These are phyloP conservation scores for Toxonevra muliebris DNA, from an alignment of 2,888 invertebrate species.

Conservation along the genomic window DNA sequence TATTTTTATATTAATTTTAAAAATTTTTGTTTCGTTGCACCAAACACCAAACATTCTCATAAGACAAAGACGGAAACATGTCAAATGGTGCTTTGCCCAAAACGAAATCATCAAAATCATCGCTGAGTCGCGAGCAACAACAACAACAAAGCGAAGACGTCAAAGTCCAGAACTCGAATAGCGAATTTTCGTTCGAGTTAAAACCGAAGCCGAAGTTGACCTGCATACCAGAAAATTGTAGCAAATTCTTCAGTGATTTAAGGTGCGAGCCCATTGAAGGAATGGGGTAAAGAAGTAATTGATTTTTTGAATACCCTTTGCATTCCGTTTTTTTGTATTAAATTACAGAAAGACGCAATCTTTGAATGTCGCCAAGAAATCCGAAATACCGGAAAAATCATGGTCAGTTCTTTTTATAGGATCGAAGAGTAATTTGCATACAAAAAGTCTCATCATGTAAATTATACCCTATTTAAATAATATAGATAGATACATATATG, in stretches of 20 bases:
- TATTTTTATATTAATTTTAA: constrained; percentile 2
- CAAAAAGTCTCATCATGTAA: constrained; percentile 33
- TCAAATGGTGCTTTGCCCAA: constrained; percentile 39
- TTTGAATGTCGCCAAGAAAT: constrained; percentile 32
- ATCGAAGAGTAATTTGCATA: constrained; percentile 33
- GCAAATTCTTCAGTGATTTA: constrained; percentile 34
- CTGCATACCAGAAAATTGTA: constrained; percentile 42
- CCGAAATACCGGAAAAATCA: constrained; percentile 38
- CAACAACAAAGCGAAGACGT: constrained; percentile 15
- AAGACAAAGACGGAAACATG: constrained; percentile 32
- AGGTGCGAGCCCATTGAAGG: constrained; percentile 26
- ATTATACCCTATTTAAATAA: not conserved
- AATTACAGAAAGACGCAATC: constrained; percentile 39
- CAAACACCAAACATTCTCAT: not conserved
- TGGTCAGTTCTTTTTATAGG: constrained; percentile 43
- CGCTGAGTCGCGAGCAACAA: constrained; percentile 10
- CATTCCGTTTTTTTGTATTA: not conserved
- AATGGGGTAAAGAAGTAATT: not conserved
- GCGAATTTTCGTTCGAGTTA: constrained; percentile 41
- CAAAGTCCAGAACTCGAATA: constrained; percentile 30
- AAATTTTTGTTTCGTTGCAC: not conserved
- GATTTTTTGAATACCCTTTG: not conserved
- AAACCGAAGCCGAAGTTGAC: constrained; percentile 42
- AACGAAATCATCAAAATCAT: constrained; percentile 34
- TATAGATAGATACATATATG: not conserved